Conservation (phyloP, 2,113 vertebrate genomes). For the Psilopogon haemacephalus region DNA sequence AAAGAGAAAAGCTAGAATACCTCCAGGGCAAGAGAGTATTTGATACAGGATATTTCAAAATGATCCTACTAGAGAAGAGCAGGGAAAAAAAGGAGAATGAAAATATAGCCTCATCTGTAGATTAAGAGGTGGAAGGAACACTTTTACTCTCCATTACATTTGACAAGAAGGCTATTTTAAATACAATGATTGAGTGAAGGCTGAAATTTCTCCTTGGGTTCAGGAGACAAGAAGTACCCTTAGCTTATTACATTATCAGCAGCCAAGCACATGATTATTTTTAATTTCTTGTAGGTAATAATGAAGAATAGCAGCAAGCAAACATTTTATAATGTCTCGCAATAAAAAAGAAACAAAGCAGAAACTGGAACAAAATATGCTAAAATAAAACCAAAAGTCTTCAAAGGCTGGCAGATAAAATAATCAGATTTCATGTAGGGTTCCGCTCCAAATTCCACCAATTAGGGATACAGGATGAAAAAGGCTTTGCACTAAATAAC, state of each 20-base stretch:
- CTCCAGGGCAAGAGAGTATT: neutral
- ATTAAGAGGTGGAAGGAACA: neutral
- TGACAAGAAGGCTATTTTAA: neutral
- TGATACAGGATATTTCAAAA: neutral
- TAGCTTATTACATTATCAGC: neutral
- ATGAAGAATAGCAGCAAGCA: neutral
- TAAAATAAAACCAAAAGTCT: neutral
- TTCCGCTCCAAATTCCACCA: neutral
- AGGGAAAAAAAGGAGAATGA: neutral
- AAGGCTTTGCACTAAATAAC: constrained; percentile 2
- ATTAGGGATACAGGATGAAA: constrained; percentile 7
- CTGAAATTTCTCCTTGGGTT: neutral
- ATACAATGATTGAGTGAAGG: neutral
- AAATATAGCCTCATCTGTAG: neutral
- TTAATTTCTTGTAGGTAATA: neutral
- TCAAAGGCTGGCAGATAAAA: neutral
- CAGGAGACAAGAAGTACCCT: neutral
- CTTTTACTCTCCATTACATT: neutral
- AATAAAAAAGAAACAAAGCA: neutral
- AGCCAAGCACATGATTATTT: neutral
- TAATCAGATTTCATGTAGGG: neutral
- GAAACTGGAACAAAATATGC: neutral
- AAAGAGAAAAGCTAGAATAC: neutral
- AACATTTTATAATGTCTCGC: neutral
- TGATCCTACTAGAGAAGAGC: neutral